Evolutionary conservation across 2,113 vertebrate species (phyloP), one percentile per base, ranked within the genome.

Genomic region (Corydoras sp.): DNA sequence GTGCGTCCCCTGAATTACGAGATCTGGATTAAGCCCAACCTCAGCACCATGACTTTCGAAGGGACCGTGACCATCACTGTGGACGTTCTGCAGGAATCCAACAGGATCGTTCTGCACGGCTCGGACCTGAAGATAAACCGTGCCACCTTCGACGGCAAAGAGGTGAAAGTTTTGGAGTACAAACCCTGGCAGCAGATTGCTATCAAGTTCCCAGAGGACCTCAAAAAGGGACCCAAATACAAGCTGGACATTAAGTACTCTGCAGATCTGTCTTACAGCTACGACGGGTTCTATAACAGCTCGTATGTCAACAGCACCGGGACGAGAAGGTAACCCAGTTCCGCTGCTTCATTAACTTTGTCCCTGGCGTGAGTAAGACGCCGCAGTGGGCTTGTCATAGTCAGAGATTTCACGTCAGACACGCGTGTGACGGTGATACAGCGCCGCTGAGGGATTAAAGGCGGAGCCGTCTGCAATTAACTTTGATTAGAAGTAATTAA

Each of bases 221-320:
- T 97, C 9, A 81, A 90, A 80, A 82, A 81, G 72, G 92, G 90
- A 48, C 88, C 89, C 50, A 81, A 74, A 62, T 96, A 92, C 12
- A 86, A 89, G 59, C 56, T 99, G 73, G 87, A 82, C 65, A 81
- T 98, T 69, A 84, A 90, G 7, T 99, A 92, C 85, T 87, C 79
- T 0, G 90, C 93, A 60, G 88, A 87, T 70, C 86, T 99, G 35
- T 97, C 95, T 62, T 86, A 85, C 69, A 90, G 85, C 48, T 98
- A 92, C 49, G 89, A 87, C 35, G 96, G 95, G 13, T 95, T 98
- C 87, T 98, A 98, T 83, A 94, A 89, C 84, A 88, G 94, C 83
- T 92, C 91, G n/a, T 95, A 95, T 81, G 85, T 48, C 35, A 87
- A 93, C 80, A 85, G 87, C 81, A 77, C 30, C 73, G 86, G 88